Evolutionary conservation across 2,888 invertebrate genomes (phyloP).

Genomic region (Gnatocerus cornutus): DNA sequence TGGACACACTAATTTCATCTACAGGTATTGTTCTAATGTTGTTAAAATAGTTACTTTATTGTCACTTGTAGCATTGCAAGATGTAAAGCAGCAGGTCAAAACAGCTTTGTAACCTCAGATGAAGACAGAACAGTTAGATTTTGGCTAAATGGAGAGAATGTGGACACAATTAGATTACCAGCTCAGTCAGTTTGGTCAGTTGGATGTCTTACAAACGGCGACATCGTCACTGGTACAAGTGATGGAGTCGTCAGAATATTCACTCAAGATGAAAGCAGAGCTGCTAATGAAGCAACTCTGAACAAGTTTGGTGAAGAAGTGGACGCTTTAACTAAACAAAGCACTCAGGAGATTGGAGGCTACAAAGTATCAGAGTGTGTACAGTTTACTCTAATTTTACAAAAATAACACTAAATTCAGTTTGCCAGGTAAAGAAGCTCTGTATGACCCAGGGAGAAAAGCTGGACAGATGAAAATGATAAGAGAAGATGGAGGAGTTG

Average conservation of each 20-base stretch:
- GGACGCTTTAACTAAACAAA: conserved; percentile 75
- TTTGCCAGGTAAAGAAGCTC: conserved; percentile 86
- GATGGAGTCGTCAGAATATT: conserved; percentile 93
- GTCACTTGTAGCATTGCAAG: conserved; percentile 73
- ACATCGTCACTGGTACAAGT: conserved; percentile 91
- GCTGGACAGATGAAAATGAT: conserved; percentile 93
- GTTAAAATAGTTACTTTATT: conserved; percentile 1
- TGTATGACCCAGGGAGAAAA: conserved; percentile 83
- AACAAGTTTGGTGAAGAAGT: conserved; percentile 84
- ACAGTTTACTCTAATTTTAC: not conserved
- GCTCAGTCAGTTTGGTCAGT: conserved; percentile 94
- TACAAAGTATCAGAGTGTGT: conserved; percentile 88
- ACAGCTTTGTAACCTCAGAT: conserved; percentile 84
- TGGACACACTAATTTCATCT: conserved; percentile 93
- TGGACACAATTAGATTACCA: conserved; percentile 83
- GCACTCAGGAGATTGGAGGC: conserved; percentile 85
- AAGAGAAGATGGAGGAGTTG: conserved; percentile 82
- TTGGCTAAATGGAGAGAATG: conserved; percentile 81
- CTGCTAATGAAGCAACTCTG: conserved; percentile 77
- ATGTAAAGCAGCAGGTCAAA: conserved; percentile 73
- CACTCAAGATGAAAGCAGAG: conserved; percentile 80
- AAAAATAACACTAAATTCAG: conserved; percentile 68
- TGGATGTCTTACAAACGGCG: conserved; percentile 86
- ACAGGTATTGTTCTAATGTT: conserved; percentile 74
- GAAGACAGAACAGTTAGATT: conserved; percentile 90